Evolutionary conservation across 2,888 invertebrate genomes (phyloP).

Genomic region (Hypena proboscidalis): DNA sequence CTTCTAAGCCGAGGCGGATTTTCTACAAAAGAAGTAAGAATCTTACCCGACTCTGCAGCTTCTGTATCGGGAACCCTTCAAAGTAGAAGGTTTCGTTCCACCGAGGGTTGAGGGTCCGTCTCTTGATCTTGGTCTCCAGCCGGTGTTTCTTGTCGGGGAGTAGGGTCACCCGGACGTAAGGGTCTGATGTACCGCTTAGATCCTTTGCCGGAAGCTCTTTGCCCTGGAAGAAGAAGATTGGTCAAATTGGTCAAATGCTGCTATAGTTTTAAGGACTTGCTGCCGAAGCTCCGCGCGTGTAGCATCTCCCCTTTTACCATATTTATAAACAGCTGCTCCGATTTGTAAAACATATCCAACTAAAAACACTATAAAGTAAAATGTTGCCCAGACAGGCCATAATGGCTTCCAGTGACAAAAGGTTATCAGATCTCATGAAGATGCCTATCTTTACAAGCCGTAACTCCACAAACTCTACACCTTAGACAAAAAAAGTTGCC

Average conservation of each 20-base stretch:
- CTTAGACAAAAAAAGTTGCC: too few species aligned
- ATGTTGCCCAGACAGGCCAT: too few species aligned
- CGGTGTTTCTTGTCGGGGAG: constrained; percentile 97
- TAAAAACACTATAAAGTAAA: too few species aligned
- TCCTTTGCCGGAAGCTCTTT: constrained; percentile 98
- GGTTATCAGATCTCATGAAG: too few species aligned
- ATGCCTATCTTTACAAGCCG: too few species aligned
- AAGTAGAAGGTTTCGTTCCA: constrained; percentile 98
- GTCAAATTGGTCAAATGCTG: background rate
- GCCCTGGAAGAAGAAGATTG: constrained; percentile 84
- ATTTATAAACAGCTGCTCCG: too few species aligned
- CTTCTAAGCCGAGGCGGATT: too few species aligned
- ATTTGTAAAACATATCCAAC: too few species aligned
- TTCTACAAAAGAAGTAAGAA: background rate
- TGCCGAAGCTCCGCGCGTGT: too few species aligned
- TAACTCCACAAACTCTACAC: too few species aligned
- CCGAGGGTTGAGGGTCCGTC: constrained; percentile 94
- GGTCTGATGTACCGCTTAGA: constrained; percentile 96
- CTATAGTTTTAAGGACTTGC: background rate
- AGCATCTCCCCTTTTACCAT: too few species aligned
- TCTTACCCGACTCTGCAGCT: constrained; percentile 92
- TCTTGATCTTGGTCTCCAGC: constrained; percentile 96
- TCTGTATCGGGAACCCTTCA: constrained; percentile 97
- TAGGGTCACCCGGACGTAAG: constrained; percentile 95
- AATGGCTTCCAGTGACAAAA: too few species aligned